These are phyloP conservation scores for Microctonus aethiopoides DNA, from an alignment of 2,888 invertebrate genomes.

Conservation along the genomic window DNA sequence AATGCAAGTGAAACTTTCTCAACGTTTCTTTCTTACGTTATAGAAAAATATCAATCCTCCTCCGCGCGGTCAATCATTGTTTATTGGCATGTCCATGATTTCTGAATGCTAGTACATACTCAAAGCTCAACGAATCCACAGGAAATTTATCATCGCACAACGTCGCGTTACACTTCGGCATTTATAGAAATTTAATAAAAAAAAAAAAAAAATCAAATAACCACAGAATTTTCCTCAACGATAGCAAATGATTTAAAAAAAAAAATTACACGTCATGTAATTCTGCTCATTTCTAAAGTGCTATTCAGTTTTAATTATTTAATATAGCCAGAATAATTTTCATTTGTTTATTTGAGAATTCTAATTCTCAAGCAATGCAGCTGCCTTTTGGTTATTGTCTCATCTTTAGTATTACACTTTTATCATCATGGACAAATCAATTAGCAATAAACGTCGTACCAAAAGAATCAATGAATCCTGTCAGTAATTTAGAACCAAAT, in stretches of 20 bases:
- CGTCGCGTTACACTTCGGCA: not conserved
- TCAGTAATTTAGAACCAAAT: constrained; percentile 9
- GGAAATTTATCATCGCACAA: not conserved
- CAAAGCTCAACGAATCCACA: constrained; percentile 29
- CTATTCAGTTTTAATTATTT: not conserved
- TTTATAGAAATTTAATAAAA: too few relatives aligned
- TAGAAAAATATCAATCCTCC: constrained; percentile 48
- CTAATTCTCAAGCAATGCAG: constrained; percentile 5
- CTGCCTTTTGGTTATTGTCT: not conserved
- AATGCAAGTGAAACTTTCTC: constrained; percentile 44
- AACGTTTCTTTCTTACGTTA: constrained; percentile 55
- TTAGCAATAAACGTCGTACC: not conserved
- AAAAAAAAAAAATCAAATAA: too few relatives aligned
- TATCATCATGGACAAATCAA: not conserved
- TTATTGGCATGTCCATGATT: constrained; percentile 47
- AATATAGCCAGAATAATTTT: too few relatives aligned
- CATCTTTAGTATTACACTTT: not conserved
- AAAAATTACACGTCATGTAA: constrained; percentile 7
- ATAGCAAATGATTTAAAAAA: too few relatives aligned
- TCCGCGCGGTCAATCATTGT: constrained; percentile 46
- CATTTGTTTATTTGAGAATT: too few relatives aligned
- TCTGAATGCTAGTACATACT: constrained; percentile 46
- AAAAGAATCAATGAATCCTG: not conserved
- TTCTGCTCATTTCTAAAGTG: not conserved
- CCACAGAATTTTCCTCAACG: too few relatives aligned